These are phyloP conservation scores for Pygmarrhopalites habei DNA, from an alignment of 1,140 invertebrate genomes.

Conservation along the genomic window DNA sequence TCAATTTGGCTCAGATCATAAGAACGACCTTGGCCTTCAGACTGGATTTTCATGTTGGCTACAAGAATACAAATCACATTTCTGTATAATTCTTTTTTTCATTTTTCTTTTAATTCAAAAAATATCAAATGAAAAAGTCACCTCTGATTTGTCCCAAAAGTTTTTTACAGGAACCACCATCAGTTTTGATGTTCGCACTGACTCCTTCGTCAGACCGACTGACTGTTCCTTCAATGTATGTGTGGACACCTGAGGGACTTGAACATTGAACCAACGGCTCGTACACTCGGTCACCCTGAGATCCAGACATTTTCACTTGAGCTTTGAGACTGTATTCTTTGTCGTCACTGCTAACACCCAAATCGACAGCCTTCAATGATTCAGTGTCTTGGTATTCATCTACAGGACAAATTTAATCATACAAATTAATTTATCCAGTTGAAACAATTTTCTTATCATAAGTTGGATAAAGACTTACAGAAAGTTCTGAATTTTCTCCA, in stretches of 20 bases:
- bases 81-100: no score
- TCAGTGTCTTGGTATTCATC: not conserved
- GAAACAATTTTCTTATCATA: no score
- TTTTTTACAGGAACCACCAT: constrained; percentile 12
- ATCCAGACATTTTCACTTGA: constrained; percentile 54
- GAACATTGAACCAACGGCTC: constrained; percentile 62
- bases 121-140: no score
- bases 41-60: no score
- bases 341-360: constrained; percentile 49
- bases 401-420: no score
- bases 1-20: no score
- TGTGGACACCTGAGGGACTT: constrained; percentile 44
- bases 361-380: not conserved
- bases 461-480: constrained; percentile 41
- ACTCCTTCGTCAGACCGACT: constrained; percentile 14
- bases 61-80: no score
- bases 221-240: constrained; percentile 31
- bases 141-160: constrained; percentile 15
- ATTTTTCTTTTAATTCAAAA: no score
- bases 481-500: constrained; percentile 51
- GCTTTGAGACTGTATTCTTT: constrained; percentile 45
- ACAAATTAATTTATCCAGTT: no score
- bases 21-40: no score
- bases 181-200: constrained; percentile 21
- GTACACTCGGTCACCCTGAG: constrained; percentile 45